phyloP scores from a whole-genome alignment of 2,113 vertebrate genomes.

The Sialia sialis region DNA sequence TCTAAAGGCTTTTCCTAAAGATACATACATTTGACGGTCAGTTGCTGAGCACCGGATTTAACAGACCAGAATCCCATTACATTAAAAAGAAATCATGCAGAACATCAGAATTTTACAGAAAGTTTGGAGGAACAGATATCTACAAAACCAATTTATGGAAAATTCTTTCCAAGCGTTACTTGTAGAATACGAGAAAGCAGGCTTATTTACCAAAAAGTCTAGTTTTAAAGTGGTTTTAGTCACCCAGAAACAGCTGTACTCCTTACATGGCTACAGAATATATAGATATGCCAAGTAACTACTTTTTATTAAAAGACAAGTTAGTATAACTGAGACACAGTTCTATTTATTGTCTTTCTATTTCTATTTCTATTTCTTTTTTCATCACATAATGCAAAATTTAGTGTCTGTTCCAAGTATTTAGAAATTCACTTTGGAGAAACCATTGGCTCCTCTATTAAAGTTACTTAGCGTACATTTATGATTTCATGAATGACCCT shows the following conservation, averaged over 20 bases:
- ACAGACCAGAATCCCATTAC: background rate
- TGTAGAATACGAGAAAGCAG: background rate
- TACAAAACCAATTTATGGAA: slow-evolving; percentile 2
- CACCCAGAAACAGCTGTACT: background rate
- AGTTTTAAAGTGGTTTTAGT: background rate
- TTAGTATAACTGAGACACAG: background rate
- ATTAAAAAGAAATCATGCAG: background rate
- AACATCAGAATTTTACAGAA: background rate
- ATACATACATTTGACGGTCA: background rate
- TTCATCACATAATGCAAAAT: background rate
- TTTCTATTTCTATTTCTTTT: background rate
- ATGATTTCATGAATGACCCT: background rate
- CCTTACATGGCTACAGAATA: background rate
- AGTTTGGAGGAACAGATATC: background rate
- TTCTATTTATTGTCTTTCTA: background rate
- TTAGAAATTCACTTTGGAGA: background rate
- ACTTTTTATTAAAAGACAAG: background rate
- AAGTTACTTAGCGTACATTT: background rate
- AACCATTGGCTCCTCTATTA: background rate
- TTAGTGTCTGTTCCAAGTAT: background rate
- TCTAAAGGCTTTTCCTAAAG: background rate
- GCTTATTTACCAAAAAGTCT: background rate
- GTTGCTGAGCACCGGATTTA: background rate
- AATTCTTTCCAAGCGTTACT: background rate
- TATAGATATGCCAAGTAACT: background rate